phyloP scores from a whole-genome alignment of 2,888 invertebrate species.

The Eurytoma adleriae region DNA sequence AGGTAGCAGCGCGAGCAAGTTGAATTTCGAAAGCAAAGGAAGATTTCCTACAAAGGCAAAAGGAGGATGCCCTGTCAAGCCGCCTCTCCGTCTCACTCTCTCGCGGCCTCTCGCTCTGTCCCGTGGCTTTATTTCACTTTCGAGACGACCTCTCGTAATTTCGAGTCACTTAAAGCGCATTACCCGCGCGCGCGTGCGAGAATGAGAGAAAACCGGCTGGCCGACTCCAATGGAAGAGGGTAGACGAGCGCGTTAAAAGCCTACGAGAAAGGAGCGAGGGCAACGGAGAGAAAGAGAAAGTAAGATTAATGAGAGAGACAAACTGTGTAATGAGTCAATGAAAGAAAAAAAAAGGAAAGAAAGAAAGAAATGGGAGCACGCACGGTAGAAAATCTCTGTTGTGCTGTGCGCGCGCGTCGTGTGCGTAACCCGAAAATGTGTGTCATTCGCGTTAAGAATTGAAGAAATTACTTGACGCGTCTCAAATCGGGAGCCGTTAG shows the following conservation, averaged over 20 bases:
- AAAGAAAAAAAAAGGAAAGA: neutral
- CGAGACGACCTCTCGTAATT: conserved; percentile 40
- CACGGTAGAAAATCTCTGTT: neutral
- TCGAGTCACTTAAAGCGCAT: conserved; percentile 45
- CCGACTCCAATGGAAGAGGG: neutral
- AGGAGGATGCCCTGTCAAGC: conserved; percentile 21
- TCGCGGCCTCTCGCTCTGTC: neutral
- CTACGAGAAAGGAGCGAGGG: neutral
- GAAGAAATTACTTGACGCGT: neutral
- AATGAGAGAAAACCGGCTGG: neutral
- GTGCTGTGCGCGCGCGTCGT: neutral
- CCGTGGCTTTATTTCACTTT: conserved; percentile 36
- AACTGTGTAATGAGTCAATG: conserved; percentile 33
- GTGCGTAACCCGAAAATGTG: conserved; percentile 16
- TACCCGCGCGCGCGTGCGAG: conserved; percentile 16
- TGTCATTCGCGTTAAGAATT: neutral
- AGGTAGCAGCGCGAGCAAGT: neutral
- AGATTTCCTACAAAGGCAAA: no score
- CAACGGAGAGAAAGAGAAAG: conserved; percentile 23
- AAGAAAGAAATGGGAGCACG: neutral
- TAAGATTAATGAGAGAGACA: conserved; percentile 26
- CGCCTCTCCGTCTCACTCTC: neutral
- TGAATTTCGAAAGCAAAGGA: conserved; percentile 38
- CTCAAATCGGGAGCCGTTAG: neutral
- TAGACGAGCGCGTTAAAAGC: neutral